Base-by-base conservation (phyloP, 53 echinoderm and acorn worm genomes). In the Antedon mediterranea region DNA sequence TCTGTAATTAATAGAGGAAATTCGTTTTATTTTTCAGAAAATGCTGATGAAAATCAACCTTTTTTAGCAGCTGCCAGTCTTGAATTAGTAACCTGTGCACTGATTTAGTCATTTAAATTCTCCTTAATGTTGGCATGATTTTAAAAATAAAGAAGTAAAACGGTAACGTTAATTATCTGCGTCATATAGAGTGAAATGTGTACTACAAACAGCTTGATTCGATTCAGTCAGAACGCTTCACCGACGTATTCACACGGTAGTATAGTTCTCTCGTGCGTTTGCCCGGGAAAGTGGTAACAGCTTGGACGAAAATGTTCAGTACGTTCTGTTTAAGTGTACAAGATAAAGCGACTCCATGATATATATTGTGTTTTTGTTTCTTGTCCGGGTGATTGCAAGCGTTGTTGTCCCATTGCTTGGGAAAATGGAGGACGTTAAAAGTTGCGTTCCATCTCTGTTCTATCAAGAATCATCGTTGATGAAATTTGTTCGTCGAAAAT, bases 401-500 rank as follows among this genome's bases (percentile, higher is more conserved):
- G 23, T 57, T 1, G 3, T 57, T 18, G 57, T 23, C 20, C 23
- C 57, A 11, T 57, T 57, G 2, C 9, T 57, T 57, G 57, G 8
- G 2, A 57, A 15, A 57, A 57, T 57, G 57, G 57, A 3, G 9
- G 57, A 57, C 2, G 23, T 57, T 6, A 57, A 15, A 41, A 41
- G 5, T 41, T 41, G 5, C 2, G 2, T 44, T 0, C 90, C 90
- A 27, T 82, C 85, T 31, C 72, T 90, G 31, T 85, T 85, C 70
- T 85, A 85, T 76, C 79, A 77, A 32, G 43, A 80, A 11, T 83
- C 88, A 0, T 72, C 83, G 18, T 74, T 90, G 23, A 76, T 82
- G 26, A 72, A 80, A 31, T 80, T 77, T 57, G 71, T 90, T 0
- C 71, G 77, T n/a, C 77, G 80, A 28, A 80, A 85, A 29, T 90